Base-by-base conservation (phyloP, 2,888 invertebrate genomes). In the Caenorhabditis wallacei region DNA sequence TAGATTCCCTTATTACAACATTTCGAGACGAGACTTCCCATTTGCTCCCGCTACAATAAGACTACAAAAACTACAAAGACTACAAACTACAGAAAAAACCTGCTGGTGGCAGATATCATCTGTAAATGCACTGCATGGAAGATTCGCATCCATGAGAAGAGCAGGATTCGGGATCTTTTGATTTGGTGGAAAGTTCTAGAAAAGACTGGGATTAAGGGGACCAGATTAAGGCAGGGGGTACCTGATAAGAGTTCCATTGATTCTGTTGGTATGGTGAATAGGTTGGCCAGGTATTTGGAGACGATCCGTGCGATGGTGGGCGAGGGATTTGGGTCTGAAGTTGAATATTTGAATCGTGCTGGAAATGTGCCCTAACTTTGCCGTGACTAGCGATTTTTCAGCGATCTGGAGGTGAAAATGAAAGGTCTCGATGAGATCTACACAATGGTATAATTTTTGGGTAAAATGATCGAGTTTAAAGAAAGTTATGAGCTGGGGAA, bases 81-180 rank as follows among this genome's bases (percentile, higher is more conserved):
- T 30, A 30, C 30, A 30, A 30, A 37, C 30, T 40, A 24, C 2
- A 24, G 35, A 63, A 90, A 24, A 51, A 63, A 90, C 90, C 85
- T 91, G 91, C 40, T 91, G 87, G 68, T 80, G 91, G 69, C 91
- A 91, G 63, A 91, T 90, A 37, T 91, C 91, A 64, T 91, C 91
- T 3, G 90, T 90, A 75, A 86, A 90, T 5, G 91, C 90, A 26
- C 85, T 76, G 68, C 91, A 91, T 1, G 91, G 90, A 16, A 88
- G 18, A 66, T 81, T 76, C 7, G 56, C 51, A 18, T 80, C 80
- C 66, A 71, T 69, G 35, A 69, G 30, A n/a, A 57, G 20, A 18
- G 71, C 48, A 0, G 71, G 48, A 20, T 70, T 46, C 5, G 46
- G 26, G 3, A 40, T 20, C 35, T 66, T 66, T 8, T 30, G 66